Percentiles rank a stretch among this genome's conserved stretches.
These are phyloP conservation scores for Erebia ligea DNA, from an alignment of 2,888 invertebrate genomes.

Conservation along the genomic window DNA sequence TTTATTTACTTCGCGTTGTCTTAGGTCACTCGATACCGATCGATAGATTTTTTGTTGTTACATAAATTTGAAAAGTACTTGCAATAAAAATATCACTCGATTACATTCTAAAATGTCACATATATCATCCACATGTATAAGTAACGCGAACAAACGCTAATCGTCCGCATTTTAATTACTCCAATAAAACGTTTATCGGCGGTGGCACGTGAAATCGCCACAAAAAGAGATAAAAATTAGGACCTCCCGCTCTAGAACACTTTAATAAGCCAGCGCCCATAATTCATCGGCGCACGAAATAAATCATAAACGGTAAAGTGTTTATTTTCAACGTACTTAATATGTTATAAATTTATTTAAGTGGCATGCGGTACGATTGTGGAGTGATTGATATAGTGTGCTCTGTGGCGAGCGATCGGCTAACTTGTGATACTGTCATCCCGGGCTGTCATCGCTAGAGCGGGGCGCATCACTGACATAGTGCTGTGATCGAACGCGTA, in stretches of 20 bases:
- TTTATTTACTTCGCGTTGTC: conserved; percentile 58
- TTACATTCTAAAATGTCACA: conserved; percentile 68
- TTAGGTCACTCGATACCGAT: conserved; percentile 45
- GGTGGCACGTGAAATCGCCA: conserved; percentile 74
- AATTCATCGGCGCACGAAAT: conserved; percentile 78
- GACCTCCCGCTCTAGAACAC: conserved; percentile 65
- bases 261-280: conserved; percentile 73
- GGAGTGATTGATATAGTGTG: conserved; percentile 80
- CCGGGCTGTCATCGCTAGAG: conserved; percentile 44
- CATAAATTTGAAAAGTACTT: conserved; percentile 55
- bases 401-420: conserved; percentile 66
- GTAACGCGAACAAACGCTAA: conserved; percentile 68
- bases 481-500: conserved; percentile 47
- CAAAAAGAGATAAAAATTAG: conserved; percentile 67
- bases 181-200: conserved; percentile 80
- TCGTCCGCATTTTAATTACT: conserved; percentile 74
- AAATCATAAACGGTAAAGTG: conserved; percentile 82
- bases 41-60: conserved; percentile 41
- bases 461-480: conserved; percentile 42
- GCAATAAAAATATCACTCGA: conserved; percentile 62
- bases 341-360: conserved; percentile 83
- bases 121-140: conserved; percentile 70
- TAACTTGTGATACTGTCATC: conserved; percentile 70
- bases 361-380: conserved; percentile 79
- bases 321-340: conserved; percentile 82